A percentile compares a stretch with the other conserved stretches of the same genome.
phyloP scores from a whole-genome alignment of 2,113 vertebrate genomes.

The Ochotona princeps region DNA sequence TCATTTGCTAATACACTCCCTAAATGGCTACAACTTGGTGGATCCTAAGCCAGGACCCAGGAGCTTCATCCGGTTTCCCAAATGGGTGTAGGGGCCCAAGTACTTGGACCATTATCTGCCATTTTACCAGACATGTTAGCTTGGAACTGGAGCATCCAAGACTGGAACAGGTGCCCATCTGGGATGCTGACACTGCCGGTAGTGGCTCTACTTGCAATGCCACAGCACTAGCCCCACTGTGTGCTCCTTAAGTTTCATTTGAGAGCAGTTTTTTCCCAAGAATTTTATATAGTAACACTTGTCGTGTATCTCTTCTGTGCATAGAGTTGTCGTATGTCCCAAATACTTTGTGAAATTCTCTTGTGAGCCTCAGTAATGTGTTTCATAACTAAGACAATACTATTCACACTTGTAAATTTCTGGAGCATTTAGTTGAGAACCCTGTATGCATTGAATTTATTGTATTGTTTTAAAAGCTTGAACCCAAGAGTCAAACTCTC shows the following conservation, averaged over 20 bases:
- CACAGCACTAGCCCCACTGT: too few relatives aligned
- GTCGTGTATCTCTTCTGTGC: neutral
- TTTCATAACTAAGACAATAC: neutral
- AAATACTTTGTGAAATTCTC: slow-evolving; percentile 31
- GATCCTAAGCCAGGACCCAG: too few relatives aligned
- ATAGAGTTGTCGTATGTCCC: neutral
- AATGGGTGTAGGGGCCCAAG: too few relatives aligned
- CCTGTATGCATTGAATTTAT: neutral
- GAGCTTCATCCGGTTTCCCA: too few relatives aligned
- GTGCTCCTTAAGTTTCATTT: neutral
- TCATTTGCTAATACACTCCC: too few relatives aligned
- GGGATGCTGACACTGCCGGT: too few relatives aligned
- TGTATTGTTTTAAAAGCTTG: neutral
- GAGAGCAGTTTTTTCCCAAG: neutral
- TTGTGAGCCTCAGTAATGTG: neutral
- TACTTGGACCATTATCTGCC: too few relatives aligned
- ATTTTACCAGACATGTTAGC: too few relatives aligned
- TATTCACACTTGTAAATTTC: neutral
- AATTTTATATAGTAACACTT: neutral
- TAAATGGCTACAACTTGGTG: too few relatives aligned
- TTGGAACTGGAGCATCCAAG: too few relatives aligned
- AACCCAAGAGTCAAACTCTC: neutral
- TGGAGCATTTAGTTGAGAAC: neutral
- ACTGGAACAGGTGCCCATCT: too few relatives aligned
- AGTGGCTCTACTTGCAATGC: too few relatives aligned